Percentiles rank a stretch among this genome's conserved stretches.
These are phyloP conservation scores for Cheilosia grossa DNA, from an alignment of 2,888 invertebrate species.

Conservation along the genomic window DNA sequence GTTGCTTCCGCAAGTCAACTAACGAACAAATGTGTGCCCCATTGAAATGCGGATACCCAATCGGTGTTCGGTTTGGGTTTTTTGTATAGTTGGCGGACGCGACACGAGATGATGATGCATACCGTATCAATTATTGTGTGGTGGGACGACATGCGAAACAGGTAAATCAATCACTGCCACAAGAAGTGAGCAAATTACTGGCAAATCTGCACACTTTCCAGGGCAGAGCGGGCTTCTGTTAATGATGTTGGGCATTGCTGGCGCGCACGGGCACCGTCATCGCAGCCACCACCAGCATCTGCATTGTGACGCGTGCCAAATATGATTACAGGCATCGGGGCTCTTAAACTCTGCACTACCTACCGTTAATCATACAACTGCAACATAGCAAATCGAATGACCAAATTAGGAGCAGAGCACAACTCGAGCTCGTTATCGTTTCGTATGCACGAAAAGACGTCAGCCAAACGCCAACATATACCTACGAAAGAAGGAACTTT, in stretches of 20 bases:
- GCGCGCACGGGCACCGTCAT: not conserved
- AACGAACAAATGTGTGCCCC: conserved; percentile 69
- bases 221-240: conserved; percentile 65
- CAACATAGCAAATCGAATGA: conserved; percentile 35
- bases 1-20: conserved; percentile 65
- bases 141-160: conserved; percentile 63
- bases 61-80: not conserved
- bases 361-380: conserved; percentile 60
- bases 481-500: conserved; percentile 57
- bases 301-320: conserved; percentile 72
- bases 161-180: conserved; percentile 74
- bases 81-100: conserved; percentile 32
- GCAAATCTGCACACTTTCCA: conserved; percentile 72
- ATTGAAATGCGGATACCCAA: conserved; percentile 44
- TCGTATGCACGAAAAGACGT: conserved; percentile 36
- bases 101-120: conserved; percentile 67
- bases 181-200: conserved; percentile 74
- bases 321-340: conserved; percentile 44
- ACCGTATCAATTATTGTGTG: conserved; percentile 70
- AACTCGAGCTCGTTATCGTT: conserved; percentile 60
- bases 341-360: conserved; percentile 49
- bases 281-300: not conserved
- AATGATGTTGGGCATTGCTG: conserved; percentile 57
- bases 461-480: conserved; percentile 19
- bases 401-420: conserved; percentile 52